A percentile compares a stretch with the other conserved stretches of the same genome.
phyloP scores from a whole-genome alignment of 2,888 invertebrate genomes.

The Thecocarcelia acutangulata region DNA sequence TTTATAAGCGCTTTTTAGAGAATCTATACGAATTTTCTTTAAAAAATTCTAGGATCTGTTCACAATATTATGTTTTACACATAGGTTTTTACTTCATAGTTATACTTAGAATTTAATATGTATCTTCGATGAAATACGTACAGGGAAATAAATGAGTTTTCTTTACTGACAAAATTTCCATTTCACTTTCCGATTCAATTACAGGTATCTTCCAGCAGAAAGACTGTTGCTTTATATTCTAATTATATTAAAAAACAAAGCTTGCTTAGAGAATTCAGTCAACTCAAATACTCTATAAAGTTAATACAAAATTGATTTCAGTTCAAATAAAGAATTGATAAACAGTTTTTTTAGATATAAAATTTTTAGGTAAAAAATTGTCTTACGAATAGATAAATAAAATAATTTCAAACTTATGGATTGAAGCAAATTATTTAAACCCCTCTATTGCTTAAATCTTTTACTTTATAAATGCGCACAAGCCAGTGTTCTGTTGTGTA shows the following conservation, averaged over 20 bases:
- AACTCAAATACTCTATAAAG: slow-evolving; percentile 14
- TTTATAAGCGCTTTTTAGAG: no score
- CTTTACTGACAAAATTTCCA: neutral
- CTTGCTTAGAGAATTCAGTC: slow-evolving; percentile 3
- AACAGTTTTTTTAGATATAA: slow-evolving; percentile 39
- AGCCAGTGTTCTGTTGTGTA: slow-evolving; percentile 99
- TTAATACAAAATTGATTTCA: slow-evolving; percentile 27
- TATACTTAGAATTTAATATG: no score
- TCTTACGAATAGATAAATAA: neutral
- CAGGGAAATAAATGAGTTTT: no score
- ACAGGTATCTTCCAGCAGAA: neutral
- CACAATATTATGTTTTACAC: no score
- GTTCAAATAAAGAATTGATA: slow-evolving; percentile 27
- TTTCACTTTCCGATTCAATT: slow-evolving; percentile 2
- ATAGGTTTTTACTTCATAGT: no score
- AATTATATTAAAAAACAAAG: slow-evolving; percentile 16
- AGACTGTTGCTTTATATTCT: slow-evolving; percentile 11
- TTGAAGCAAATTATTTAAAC: slow-evolving; percentile 82
- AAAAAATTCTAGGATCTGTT: no score
- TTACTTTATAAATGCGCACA: slow-evolving; percentile 98
- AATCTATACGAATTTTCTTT: no score
- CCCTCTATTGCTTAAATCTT: slow-evolving; percentile 94
- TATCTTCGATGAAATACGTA: no score
- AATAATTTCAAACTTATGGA: slow-evolving; percentile 21
- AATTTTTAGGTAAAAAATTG: slow-evolving; percentile 16